Base-by-base conservation (phyloP, 2,888 invertebrate genomes). In the Neoaliturus tenellus region DNA sequence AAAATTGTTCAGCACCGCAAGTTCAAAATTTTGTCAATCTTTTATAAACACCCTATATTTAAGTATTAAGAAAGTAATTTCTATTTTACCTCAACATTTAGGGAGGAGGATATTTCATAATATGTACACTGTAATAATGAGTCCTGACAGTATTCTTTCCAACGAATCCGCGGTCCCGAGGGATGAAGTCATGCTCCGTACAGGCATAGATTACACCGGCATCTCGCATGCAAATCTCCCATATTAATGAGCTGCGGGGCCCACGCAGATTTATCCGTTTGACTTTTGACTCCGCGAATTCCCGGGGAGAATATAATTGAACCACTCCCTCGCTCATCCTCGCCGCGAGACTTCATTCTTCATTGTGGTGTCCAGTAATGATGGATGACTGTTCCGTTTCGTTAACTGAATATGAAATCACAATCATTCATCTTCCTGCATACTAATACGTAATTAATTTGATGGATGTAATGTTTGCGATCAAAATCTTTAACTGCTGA, bases 261-360 rank as follows among this genome's bases (percentile, higher is more conserved):
- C 28, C 14, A 8, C 28, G 2, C 62, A 28, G 62, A 62, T 62
- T 62, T 62, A 62, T 62, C 62, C 62, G 62, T 62, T 62, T 62
- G 62, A 28, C 62, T 62, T 62, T 62, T 62, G 62, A 62, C 62
- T 62, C 62, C 62, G 55, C 55, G 20, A 55, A 55, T 55, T 55
- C 55, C 62, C 62, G 62, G 28, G 4, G 62, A 62, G 62, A 62
- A 17, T 8, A 62, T 62, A 28, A 62, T 62, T 6, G 31, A 25
- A 31, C 62, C 62, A 17, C 62, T 3, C 62, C 62, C 17, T 28
- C 62, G 4, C 8, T 51, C 20, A 51, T 51, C 51, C 51, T 20
- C 51, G 23, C 23, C 44, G 44, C 44, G n/a, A 44, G 8, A 44
- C 12, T 44, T 44, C 35, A 35, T 6, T 35, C 14, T 17, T 14